These are phyloP conservation scores for Drosophila paracracens DNA, from an alignment of 2,888 invertebrate genomes.

Conservation along the genomic window DNA sequence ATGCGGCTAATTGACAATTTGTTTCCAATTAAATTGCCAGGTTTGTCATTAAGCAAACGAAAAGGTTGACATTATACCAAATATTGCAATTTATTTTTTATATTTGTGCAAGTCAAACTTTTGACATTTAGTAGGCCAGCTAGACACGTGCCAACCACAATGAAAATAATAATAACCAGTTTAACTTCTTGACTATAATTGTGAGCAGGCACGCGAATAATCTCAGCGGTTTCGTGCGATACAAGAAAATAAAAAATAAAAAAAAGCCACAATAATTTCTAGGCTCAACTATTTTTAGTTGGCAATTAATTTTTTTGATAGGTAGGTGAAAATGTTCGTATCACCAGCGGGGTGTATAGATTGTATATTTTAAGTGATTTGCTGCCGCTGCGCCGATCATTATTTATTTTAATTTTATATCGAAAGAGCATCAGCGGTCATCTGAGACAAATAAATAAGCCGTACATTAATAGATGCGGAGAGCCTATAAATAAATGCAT, in stretches of 20 bases:
- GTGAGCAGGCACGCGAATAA: conserved; percentile 64
- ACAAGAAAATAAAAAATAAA: background rate
- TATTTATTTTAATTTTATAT: conserved; percentile 57
- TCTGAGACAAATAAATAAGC: conserved; percentile 36
- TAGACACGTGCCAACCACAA: conserved; percentile 42
- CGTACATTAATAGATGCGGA: conserved; percentile 52
- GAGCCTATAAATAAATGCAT: conserved; percentile 58
- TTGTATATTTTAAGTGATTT: conserved; percentile 70
- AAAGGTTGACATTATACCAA: conserved; percentile 24
- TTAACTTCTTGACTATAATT: conserved; percentile 57
- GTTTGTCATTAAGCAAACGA: background rate
- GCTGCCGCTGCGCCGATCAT: conserved; percentile 55
- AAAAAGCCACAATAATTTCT: background rate
- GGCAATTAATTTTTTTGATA: conserved; percentile 57
- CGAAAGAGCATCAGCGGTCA: conserved; percentile 20
- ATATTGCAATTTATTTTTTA: conserved; percentile 7
- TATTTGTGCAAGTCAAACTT: conserved; percentile 4
- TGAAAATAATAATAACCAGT: conserved; percentile 26
- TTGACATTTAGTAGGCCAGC: background rate
- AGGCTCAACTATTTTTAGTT: conserved; percentile 57
- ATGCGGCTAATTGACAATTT: conserved; percentile 42
- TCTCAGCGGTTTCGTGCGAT: conserved; percentile 17
- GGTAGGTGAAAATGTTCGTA: conserved; percentile 21
- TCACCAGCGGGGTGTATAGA: conserved; percentile 52
- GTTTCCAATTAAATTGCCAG: conserved; percentile 45